These are phyloP conservation scores for Bursaphelenchus okinawaensis DNA, from an alignment of 2,888 invertebrate genomes.

Conservation along the genomic window DNA sequence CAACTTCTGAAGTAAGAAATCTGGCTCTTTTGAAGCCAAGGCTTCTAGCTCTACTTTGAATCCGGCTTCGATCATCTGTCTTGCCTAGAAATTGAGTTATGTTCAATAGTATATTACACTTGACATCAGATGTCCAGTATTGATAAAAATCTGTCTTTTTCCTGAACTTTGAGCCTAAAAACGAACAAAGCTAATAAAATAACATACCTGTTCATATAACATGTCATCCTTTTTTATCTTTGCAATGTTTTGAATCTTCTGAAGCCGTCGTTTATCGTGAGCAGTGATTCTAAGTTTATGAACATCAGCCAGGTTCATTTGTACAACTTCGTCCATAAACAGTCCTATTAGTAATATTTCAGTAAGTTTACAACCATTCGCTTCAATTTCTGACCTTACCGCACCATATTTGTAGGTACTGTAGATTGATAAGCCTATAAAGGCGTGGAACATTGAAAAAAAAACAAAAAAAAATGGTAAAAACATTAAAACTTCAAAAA, in stretches of 20 bases:
- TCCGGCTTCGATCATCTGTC: background rate
- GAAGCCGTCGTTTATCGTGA: background rate
- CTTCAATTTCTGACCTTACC: conserved; percentile 5
- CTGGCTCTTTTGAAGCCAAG: background rate
- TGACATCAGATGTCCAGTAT: too few relatives aligned
- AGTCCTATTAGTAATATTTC: conserved; percentile 8
- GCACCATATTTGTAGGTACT: conserved; percentile 12
- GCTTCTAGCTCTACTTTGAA: conserved; percentile 17
- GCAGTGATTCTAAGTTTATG: conserved; percentile 10
- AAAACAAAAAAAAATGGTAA: background rate
- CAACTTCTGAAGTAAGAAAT: conserved; percentile 2
- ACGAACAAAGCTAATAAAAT: background rate
- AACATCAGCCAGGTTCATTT: background rate
- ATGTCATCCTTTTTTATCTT: background rate
- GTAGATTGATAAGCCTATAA: conserved; percentile 15
- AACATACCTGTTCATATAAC: conserved; percentile 11
- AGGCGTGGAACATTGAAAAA: background rate
- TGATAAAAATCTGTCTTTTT: background rate
- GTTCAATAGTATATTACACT: too few relatives aligned
- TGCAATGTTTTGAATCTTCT: conserved; percentile 2
- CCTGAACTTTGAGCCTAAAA: background rate
- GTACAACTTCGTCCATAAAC: background rate
- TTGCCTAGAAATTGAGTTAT: conserved; percentile 3
- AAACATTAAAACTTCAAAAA: too few relatives aligned
- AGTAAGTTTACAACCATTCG: background rate